Evolutionary conservation across 2,113 vertebrate species (phyloP), one percentile per base, ranked within the genome.

Genomic region (Paratilapia polleni): DNA sequence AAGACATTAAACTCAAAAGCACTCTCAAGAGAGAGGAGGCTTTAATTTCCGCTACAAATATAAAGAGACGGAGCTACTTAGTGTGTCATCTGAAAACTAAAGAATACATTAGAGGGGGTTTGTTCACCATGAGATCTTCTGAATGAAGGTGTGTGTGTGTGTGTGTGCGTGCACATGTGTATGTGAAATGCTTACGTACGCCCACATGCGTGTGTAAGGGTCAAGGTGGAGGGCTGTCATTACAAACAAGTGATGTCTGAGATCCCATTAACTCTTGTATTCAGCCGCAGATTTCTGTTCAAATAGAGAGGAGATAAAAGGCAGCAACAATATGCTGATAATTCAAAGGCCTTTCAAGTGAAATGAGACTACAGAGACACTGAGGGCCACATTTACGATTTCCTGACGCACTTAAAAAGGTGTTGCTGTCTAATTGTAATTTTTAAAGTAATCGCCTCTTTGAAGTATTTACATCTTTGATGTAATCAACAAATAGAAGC

Each of bases 301-400:
- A 95, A 95, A 95, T 93, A 93, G 88, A 93, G 87, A 70, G 24
- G 66, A 92, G 94, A 96, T 96, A 94, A 96, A 96, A 95, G 94
- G 88, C 84, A 84, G 88, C 76, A 86, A 93, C 89, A 88, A 91
- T 94, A 94, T 94, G 93, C 88, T 90, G 93, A 95, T 88, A 86
- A 86, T 93, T 95, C 91, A 94, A 95, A 94, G 92, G 92, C 82
- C 88, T 94, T 95, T 94, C 85, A 95, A 94, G 91, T 88, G 84
- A 92, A 92, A 91, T 93, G 81, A 90, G 92, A 94, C 94, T 91
- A 92, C 90, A 90, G 91, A 92, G 88, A 83, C 70, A 76, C 64
- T 52, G 89, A 89, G 85, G 56, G 70, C 80, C 36, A 76, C 85
- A 36, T 83, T 77, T 61, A 66, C 75, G 52, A 78, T 91, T 91